These are phyloP conservation scores for Ceratosolen solmsi DNA, from an alignment of 1,140 invertebrate genomes.

Conservation along the genomic window DNA sequence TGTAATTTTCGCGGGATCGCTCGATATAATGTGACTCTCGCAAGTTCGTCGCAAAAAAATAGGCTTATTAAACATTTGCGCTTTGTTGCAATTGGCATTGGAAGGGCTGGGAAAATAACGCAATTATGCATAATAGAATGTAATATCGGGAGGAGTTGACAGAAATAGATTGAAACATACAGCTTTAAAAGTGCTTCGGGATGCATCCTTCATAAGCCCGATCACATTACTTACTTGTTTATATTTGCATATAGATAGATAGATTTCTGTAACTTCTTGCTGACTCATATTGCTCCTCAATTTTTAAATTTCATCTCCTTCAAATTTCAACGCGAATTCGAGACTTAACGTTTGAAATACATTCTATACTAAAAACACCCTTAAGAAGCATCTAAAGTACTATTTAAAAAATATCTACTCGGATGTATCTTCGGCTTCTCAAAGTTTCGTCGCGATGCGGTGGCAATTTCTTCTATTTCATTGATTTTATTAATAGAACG, in stretches of 20 bases:
- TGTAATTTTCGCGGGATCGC: not conserved
- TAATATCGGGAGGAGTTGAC: constrained; percentile 6
- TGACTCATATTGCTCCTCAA: not conserved
- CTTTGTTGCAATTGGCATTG: not conserved
- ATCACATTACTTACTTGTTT: constrained; percentile 45
- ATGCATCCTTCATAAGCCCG: constrained; percentile 20
- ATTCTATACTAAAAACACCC: not conserved
- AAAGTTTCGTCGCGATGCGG: not conserved
- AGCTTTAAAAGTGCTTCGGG: constrained; percentile 10
- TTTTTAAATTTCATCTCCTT: constrained; percentile 44
- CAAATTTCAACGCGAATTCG: not conserved
- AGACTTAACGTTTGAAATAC: not conserved
- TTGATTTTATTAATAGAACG: not conserved
- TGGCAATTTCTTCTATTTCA: not conserved
- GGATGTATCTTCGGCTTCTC: not conserved
- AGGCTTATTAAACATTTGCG: not conserved
- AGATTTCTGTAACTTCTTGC: constrained; percentile 25
- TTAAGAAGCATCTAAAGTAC: not conserved
- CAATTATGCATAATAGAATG: constrained; percentile 23
- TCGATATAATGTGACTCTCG: not conserved
- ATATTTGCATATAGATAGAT: constrained; percentile 47
- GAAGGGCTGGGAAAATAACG: not conserved
- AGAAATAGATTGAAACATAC: constrained; percentile 30
- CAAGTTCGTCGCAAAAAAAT: not conserved
- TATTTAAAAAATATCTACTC: not conserved